phyloP scores from a whole-genome alignment of 2,797 vertebrate species.

The Cyclura pinguis region DNA sequence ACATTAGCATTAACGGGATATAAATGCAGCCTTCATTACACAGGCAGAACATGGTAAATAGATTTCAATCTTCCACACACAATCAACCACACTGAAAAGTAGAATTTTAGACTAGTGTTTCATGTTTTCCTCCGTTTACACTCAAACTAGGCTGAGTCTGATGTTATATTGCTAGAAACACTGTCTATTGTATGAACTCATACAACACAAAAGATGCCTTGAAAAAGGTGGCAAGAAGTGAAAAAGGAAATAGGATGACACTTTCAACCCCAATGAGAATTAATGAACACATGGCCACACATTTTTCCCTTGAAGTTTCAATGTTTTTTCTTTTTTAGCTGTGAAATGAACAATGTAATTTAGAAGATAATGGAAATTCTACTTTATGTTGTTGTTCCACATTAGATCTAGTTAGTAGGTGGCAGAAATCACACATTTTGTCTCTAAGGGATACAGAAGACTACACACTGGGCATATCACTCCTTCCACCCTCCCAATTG shows the following conservation, averaged over 20 bases:
- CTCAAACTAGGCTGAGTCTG: slow-evolving; percentile 6
- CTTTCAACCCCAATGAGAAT: slow-evolving; percentile 62
- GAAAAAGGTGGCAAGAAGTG: slow-evolving; percentile 28
- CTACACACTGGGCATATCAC: slow-evolving; percentile 69
- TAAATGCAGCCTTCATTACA: slow-evolving; percentile 71
- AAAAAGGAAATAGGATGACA: slow-evolving; percentile 62
- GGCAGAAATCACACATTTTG: slow-evolving; percentile 79
- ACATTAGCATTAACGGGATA: slow-evolving; percentile 34
- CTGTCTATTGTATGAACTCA: neutral
- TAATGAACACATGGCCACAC: slow-evolving; percentile 50
- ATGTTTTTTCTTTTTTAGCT: slow-evolving; percentile 53
- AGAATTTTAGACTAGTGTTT: slow-evolving; percentile 39
- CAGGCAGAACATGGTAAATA: slow-evolving; percentile 69
- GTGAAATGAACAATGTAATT: slow-evolving; percentile 60
- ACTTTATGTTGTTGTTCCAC: slow-evolving; percentile 69
- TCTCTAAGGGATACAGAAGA: slow-evolving; percentile 77
- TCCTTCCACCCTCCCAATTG: slow-evolving; percentile 64
- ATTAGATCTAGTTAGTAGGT: slow-evolving; percentile 74
- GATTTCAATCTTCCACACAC: slow-evolving; percentile 56
- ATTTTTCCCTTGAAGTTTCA: slow-evolving; percentile 70
- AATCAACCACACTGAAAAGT: slow-evolving; percentile 45
- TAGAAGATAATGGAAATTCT: slow-evolving; percentile 69
- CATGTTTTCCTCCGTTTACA: slow-evolving; percentile 20
- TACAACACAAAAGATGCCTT: neutral
- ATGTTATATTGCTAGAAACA: slow-evolving; percentile 33